Conservation (phyloP, 2,888 invertebrate genomes). For the Trachelus troglodyta region DNA sequence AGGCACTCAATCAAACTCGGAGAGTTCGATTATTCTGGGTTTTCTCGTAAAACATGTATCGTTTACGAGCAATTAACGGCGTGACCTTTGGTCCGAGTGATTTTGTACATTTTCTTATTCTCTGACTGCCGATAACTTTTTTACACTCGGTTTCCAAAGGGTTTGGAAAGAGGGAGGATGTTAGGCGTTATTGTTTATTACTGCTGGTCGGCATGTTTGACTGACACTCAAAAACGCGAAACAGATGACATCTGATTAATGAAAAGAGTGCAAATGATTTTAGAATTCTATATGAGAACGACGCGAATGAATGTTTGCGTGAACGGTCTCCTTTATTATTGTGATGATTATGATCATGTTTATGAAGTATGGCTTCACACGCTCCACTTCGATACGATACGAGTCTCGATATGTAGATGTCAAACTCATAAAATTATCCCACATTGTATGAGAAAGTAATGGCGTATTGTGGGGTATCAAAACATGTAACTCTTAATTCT, state of each 20-base stretch:
- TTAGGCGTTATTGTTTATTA: background rate
- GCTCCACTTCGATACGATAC: background rate
- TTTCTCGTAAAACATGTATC: constrained; percentile 27
- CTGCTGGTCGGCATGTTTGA: background rate
- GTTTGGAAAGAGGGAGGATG: background rate
- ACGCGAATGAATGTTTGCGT: constrained; percentile 20
- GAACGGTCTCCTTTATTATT: background rate
- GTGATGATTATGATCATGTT: background rate
- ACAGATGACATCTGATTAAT: constrained; percentile 24
- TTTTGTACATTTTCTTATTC: constrained; percentile 25
- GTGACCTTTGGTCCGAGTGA: constrained; percentile 14
- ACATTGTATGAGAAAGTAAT: constrained; percentile 6
- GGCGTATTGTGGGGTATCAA: constrained; percentile 9
- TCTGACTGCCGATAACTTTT: constrained; percentile 19
- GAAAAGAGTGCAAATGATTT: constrained; percentile 23
- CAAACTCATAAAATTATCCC: constrained; percentile 12
- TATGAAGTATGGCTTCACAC: background rate
- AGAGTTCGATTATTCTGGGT: constrained; percentile 49
- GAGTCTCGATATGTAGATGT: constrained; percentile 9
- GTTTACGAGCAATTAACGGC: constrained; percentile 34
- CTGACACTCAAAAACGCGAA: constrained; percentile 12
- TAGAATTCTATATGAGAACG: constrained; percentile 12
- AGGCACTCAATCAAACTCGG: constrained; percentile 58
- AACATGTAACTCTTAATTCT: constrained; percentile 14
- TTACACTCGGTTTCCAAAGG: constrained; percentile 13